Evolutionary conservation across 2,888 invertebrate genomes (phyloP), one percentile per base, ranked within the genome.

Genomic region (Eristalis arbustorum): DNA sequence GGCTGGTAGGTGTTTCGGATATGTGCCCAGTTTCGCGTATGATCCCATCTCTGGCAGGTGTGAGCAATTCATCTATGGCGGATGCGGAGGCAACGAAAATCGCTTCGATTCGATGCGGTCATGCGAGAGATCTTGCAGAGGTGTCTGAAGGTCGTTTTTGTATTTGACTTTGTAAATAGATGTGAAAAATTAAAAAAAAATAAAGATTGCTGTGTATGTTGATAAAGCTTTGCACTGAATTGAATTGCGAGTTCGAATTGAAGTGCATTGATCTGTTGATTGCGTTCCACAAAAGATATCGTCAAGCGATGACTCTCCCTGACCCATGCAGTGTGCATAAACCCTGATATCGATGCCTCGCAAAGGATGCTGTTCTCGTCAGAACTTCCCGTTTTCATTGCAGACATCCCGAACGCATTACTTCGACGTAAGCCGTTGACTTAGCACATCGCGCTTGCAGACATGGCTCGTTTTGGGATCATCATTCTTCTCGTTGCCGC

Each of bases 41-140:
- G 95, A 96, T 90, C 91, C 94, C 0, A 92, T 92, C 22, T 94
- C 94, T 88, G 93, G 94, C 10, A 95, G 94, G 91, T 97, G 97
- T 91, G 93, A 95, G 67, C 94, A 95, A 68, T 98, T 98, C 91
- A 94, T 94, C 75, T 98, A 96, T 91, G 96, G 96, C 25, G 95
- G 95, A 11, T 95, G 95, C 89, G 93, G 96, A 62, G 97, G 97
- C 14, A 97, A 97, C 90, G 94, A 94, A 89, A 97, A 97, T 91
- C 96, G 96, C 90, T 97, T 97, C 91, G 93, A 94, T 66, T 94
- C 94, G 4, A 92, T 93, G 62, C 94, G 95, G 56, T 95, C 96
- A 88, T 96, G 96, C 90, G 94, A 93, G 85, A 93, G 93, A 78
- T 93, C 94, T 23, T 96, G 96, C 89, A 92, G 79, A 71, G 84